Evolutionary conservation across 2,113 vertebrate genomes (phyloP), one percentile per base, ranked within the genome.

Genomic region (Bucco capensis): DNA sequence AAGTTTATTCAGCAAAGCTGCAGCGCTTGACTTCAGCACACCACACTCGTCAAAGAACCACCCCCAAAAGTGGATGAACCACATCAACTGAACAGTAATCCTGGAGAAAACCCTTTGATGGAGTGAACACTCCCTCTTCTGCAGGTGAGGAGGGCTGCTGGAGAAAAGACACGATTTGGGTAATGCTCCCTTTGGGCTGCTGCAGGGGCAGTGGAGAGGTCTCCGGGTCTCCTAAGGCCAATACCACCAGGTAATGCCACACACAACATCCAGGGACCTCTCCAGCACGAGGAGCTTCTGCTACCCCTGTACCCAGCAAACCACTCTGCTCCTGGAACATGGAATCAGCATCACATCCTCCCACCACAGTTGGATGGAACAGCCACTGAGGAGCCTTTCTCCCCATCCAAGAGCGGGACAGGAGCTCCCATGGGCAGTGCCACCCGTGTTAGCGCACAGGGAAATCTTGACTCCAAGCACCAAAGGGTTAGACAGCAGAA

Each of bases 1-100:
- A 89, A 44, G 35, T 98, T 98, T 98, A 98, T 97, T 98, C 2
- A 86, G 94, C 79, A 61, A 62, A 22, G 31, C 56, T 60, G 62
- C 91, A 44, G 70, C 40, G 51, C 50, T 66, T 82, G 60, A 57
- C 15, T 46, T 72, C 14, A 92, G 84, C 86, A 91, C 86, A 85
- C 73, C 92, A 75, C 27, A 3, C 42, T 87, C 53, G 31, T 80
- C 90, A 94, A 88, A 92, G 90, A 86, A 30, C 74, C 89, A 70
- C 89, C 64, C 79, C 92, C 84, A 65, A 27, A 64, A 38, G 67
- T 19, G 89, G 61, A 91, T 15, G 89, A 93, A 83, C 62, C 76
- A 84, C 91, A 91, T 69, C 92, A 90, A 93, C 82, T 54, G 51
- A 76, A 46, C 38, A 6, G 89, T 67, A 76, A 88, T 82, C 84